Evolutionary conservation across 2,797 vertebrate species (phyloP).

Genomic region (Macropodus opercularis): DNA sequence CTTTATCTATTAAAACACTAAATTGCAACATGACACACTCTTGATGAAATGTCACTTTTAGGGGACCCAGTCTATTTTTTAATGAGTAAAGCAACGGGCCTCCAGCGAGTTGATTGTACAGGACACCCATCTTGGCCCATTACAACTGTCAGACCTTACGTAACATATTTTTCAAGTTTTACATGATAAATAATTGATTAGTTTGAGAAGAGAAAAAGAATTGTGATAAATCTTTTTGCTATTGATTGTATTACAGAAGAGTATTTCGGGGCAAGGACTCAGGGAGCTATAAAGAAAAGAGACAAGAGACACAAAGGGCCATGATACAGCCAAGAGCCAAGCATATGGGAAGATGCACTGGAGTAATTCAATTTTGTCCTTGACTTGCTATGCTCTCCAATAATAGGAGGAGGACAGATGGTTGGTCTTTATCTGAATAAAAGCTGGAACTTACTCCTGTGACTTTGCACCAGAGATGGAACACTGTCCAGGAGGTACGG

Average conservation of each 20-base stretch:
- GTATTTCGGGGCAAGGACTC: conserved; percentile 13
- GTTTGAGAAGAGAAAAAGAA: conserved; percentile 27
- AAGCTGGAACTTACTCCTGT: conserved; percentile 34
- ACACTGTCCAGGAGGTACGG: neutral
- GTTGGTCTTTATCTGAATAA: conserved; percentile 54
- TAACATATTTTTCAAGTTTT: no score
- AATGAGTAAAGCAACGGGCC: no score
- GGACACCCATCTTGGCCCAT: no score
- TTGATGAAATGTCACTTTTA: no score
- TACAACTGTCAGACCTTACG: no score
- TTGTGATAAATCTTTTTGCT: no score
- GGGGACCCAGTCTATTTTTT: no score
- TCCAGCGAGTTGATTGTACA: no score
- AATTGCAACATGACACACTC: no score
- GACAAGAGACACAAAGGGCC: conserved; percentile 23
- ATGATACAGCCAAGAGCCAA: conserved; percentile 45
- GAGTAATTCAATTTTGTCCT: conserved; percentile 77
- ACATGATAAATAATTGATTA: conserved; percentile 26
- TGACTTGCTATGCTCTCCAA: conserved; percentile 79
- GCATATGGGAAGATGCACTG: conserved; percentile 64
- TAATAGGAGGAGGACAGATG: conserved; percentile 80
- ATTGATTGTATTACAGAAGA: conserved; percentile 4
- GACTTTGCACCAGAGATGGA: conserved; percentile 54
- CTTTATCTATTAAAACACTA: no score
- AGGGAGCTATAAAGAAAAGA: conserved; percentile 8